These are phyloP conservation scores for Enhydra lutris DNA, from an alignment of 2,113 vertebrate genomes.

Conservation along the genomic window DNA sequence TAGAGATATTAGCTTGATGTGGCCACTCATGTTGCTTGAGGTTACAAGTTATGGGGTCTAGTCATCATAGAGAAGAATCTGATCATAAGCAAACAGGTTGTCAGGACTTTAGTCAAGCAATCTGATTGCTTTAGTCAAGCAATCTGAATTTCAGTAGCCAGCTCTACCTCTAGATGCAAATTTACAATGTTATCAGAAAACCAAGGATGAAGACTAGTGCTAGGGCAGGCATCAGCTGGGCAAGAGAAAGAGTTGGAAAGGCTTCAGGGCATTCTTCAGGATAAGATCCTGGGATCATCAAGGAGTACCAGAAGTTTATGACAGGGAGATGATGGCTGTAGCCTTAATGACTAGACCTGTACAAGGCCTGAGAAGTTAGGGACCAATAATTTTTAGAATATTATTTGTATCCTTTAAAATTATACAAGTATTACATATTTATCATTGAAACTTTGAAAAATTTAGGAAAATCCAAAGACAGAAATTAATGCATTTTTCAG, in stretches of 20 bases:
- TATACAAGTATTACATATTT: neutral
- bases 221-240: neutral
- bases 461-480: neutral
- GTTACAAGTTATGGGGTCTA: neutral
- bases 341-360: neutral
- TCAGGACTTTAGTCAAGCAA: neutral
- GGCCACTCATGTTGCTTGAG: neutral
- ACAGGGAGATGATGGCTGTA: neutral
- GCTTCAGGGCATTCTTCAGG: neutral
- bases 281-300: neutral
- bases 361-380: neutral
- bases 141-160: neutral
- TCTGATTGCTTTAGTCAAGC: neutral
- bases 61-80: neutral
- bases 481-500: neutral
- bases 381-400: neutral
- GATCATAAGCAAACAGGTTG: neutral
- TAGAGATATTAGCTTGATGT: neutral
- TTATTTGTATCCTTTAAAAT: neutral
- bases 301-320: neutral
- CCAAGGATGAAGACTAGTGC: neutral
- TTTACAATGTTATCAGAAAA: neutral
- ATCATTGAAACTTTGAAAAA: constrained; percentile 1
- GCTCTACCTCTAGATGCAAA: neutral
- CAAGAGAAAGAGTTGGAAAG: neutral